Conservation (phyloP, 2,888 invertebrate species). For the Xestia ashworthii region DNA sequence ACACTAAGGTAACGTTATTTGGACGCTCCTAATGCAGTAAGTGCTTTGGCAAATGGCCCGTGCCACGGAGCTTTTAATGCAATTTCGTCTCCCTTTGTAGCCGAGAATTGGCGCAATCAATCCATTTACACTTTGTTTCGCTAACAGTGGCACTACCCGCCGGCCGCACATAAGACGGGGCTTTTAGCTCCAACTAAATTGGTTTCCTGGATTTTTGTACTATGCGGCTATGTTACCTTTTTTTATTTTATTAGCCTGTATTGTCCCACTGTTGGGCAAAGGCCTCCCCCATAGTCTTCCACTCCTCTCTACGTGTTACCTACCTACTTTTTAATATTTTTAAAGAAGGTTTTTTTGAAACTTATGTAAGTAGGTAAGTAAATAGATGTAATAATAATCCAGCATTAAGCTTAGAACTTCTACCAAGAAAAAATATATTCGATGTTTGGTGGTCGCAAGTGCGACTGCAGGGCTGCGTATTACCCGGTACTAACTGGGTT, state of each 20-base stretch:
- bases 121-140: conserved; percentile 91
- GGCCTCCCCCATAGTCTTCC: too few species aligned
- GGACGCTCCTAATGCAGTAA: conserved; percentile 88
- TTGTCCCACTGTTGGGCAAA: too few species aligned
- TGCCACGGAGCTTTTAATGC: conserved; percentile 90
- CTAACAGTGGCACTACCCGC: conserved; percentile 80
- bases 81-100: conserved; percentile 89
- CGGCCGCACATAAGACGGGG: conserved; percentile 74
- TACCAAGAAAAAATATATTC: background rate
- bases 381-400: too few species aligned
- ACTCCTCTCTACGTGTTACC: too few species aligned
- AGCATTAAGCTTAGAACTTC: background rate
- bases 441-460: background rate
- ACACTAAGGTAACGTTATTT: conserved; percentile 89
- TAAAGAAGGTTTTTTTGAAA: background rate
- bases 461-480: background rate
- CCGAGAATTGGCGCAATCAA: conserved; percentile 90
- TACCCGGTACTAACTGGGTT: background rate
- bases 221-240: conserved; percentile 37
- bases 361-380: background rate
- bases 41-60: conserved; percentile 89
- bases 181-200: conserved; percentile 84
- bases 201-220: conserved; percentile 70
- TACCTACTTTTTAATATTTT: conserved; percentile 10
- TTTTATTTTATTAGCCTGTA: too few species aligned